Conservation (phyloP, 2,888 invertebrate species). For the Chrysopilus asiliformis region DNA sequence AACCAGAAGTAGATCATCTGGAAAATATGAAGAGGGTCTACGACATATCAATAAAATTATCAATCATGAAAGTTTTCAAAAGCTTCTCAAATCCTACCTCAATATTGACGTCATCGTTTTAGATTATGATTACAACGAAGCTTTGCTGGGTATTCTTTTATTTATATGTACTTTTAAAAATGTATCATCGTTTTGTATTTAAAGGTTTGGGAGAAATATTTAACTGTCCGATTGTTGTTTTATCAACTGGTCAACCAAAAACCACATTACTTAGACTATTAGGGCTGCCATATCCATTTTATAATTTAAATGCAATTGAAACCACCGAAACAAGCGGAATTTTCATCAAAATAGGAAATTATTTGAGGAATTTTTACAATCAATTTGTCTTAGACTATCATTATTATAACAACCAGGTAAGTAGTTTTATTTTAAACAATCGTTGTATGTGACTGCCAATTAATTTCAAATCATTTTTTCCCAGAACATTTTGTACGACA, state of each 20-base stretch:
- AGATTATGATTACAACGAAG: constrained; percentile 14
- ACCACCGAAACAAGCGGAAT: neutral
- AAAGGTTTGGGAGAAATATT: constrained; percentile 9
- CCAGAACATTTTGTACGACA: constrained; percentile 3
- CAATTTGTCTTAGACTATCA: constrained; percentile 9
- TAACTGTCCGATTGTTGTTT: constrained; percentile 11
- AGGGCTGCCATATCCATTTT: constrained; percentile 7
- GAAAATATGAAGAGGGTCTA: constrained; percentile 11
- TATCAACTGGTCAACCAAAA: constrained; percentile 3
- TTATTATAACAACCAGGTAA: constrained; percentile 10
- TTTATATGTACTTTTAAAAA: neutral
- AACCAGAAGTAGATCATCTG: no score
- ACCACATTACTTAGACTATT: constrained; percentile 2
- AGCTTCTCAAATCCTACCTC: constrained; percentile 3
- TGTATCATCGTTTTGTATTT: neutral
- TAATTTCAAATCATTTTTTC: neutral
- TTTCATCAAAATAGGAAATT: constrained; percentile 1
- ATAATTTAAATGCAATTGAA: constrained; percentile 2
- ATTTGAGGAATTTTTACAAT: constrained; percentile 3
- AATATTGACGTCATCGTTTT: constrained; percentile 11
- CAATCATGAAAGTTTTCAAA: constrained; percentile 10
- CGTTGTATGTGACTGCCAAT: neutral
- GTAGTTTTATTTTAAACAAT: neutral
- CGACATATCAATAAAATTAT: constrained; percentile 4
- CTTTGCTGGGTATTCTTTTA: constrained; percentile 8